Base-by-base conservation (phyloP, 2,888 invertebrate genomes). In the Fragum whitleyi region DNA sequence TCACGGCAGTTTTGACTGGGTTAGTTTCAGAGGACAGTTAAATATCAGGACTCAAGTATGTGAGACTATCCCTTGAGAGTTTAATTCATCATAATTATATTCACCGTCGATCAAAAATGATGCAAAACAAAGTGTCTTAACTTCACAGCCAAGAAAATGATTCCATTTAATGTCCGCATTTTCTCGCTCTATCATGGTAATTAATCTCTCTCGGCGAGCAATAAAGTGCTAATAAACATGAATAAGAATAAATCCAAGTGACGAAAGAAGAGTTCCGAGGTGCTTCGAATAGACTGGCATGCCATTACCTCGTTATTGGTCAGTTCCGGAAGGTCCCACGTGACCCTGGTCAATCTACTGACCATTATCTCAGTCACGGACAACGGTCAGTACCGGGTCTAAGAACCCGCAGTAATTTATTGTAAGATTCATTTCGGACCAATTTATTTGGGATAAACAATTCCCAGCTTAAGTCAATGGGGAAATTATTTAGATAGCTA, bases 231-330 rank as follows among this genome's bases (percentile, higher is more conserved):
- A 42, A 65, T 65, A 65, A 65, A 65, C 65, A 65, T 65, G 65
- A 65, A 65, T 65, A 65, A 65, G 65, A 65, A 65, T 65, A 65
- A 65, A 65, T 65, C 65, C 36, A 65, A 65, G 65, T 65, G 65
- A 65, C 42, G 65, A 65, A 42, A 65, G 65, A 65, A n/a, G 65
- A 42, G 65, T 19, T n/a, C 39, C 32, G 23, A 23, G 19, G 65
- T 65, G 36, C 36, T 21, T 21, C 39, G 42, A 36, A 42, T 42
- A 26, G 28, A 23, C 26, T 19, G 32, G 65, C 42, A 65, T 65
- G 65, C 65, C 42, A 42, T 65, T 42, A 19, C 23, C 42, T 65
- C 65, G 65, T 65, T 65, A 65, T 42, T 36, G n/a, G 23, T 36
- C 65, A 65, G 32, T 42, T 65, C 26, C 23, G 26, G 9, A 9